Base-by-base conservation (phyloP, 2,113 vertebrate genomes). In the Pleuronectes platessa region DNA sequence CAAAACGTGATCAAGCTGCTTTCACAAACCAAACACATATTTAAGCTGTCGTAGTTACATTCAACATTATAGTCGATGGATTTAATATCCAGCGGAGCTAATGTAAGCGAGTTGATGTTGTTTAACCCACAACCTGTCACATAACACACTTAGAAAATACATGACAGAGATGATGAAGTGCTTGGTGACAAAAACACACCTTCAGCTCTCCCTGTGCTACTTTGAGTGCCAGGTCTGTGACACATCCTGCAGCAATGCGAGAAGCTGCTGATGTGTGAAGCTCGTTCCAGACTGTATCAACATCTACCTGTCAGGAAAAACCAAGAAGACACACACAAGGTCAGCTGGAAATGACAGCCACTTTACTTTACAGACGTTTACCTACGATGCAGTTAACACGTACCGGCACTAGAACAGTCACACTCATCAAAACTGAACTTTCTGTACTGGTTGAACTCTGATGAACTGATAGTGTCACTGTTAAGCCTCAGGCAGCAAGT, bases 271-370 rank as follows among this genome's bases (percentile, higher is more conserved):
- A 96, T 6, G 97, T 98, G 83, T 99, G 96, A 71, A 96, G 92
- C 79, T 98, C 98, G 0, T 97, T 99, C 98, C 98, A 99, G 88
- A 97, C 90, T 58, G 98, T 99, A 81, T 99, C 97, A 0, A 94
- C 96, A 76, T 99, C 98, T 72, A 98, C 97, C 97, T 99, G 94
- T 74, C 27, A 45, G 71, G 60, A 55, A 61, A 47, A 72, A 71
- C 26, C 71, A 61, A 0, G 6, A 45, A 3, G n/a, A 75, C 17
- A 85, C 23, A 54, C 0, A 12, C n/a, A 15, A 14, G 61, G 45
- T 68, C 64, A 54, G 18, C 27, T 56, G 60, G 3, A 59, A 62
- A 62, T 45, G 53, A 71, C 21, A 55, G 49, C 13, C 23, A 56
- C 40, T 42, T 42, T 14, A 70, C 3, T 42, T 23, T 13, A 42